A percentile compares a stretch with the other conserved stretches of the same genome.
phyloP scores from a whole-genome alignment of 2,888 invertebrate genomes.

The Eupithecia abbreviata region DNA sequence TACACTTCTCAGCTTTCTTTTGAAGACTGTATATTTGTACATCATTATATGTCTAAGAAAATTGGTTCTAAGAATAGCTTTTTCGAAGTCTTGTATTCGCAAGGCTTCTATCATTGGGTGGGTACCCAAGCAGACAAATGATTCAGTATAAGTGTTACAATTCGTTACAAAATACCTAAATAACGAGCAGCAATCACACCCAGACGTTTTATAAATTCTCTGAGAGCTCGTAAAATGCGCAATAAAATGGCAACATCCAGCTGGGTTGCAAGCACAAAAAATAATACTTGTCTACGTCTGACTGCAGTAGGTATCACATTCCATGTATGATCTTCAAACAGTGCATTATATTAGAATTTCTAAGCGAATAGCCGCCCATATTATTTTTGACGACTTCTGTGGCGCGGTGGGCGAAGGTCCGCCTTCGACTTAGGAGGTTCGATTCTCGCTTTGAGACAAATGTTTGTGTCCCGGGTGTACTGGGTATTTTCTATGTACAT shows the following conservation, averaged over 20 bases:
- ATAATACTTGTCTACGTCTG: background rate
- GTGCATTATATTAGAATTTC: background rate
- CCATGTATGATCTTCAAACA: background rate
- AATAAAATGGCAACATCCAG: constrained; percentile 15
- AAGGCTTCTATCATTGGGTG: background rate
- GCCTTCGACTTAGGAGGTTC: no score
- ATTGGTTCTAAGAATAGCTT: background rate
- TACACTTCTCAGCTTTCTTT: background rate
- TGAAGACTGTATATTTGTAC: background rate
- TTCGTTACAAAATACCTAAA: constrained; percentile 23
- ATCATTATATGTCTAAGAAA: background rate
- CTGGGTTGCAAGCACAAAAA: constrained; percentile 24
- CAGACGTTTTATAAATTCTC: constrained; percentile 22
- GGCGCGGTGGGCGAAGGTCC: no score
- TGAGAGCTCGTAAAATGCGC: constrained; percentile 25
- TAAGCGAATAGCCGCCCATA: no score
- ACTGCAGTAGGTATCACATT: background rate
- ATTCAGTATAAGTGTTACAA: constrained; percentile 11
- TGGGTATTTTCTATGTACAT: no score
- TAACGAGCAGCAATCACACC: constrained; percentile 27
- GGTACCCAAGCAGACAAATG: background rate
- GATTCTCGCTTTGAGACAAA: no score
- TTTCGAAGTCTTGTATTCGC: background rate
- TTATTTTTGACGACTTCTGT: no score
- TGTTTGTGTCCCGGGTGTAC: no score